phyloP scores from a whole-genome alignment of 2,888 invertebrate species.

The Xylophagus ater region DNA sequence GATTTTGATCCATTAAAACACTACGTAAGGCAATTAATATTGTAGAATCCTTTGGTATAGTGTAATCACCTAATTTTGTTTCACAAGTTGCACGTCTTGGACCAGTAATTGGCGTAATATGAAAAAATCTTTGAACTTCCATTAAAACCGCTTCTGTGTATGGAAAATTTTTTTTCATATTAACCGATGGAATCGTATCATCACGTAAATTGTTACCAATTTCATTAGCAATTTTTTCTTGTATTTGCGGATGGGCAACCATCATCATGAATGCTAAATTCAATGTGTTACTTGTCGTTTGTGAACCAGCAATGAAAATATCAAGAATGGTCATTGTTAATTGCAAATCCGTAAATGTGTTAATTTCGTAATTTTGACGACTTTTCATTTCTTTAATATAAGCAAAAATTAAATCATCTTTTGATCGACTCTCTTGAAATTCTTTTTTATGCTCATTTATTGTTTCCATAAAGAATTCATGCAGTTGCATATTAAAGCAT shows the following conservation, averaged over 20 bases:
- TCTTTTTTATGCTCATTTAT: conserved; percentile 46
- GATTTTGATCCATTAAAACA: conserved; percentile 44
- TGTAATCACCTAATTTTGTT: conserved; percentile 45
- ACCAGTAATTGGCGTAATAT: conserved; percentile 45
- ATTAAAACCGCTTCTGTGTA: conserved; percentile 46
- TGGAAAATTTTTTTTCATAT: conserved; percentile 39
- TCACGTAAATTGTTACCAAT: conserved; percentile 37
- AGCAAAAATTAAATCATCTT: conserved; percentile 50
- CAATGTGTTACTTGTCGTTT: conserved; percentile 51
- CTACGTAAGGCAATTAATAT: conserved; percentile 44
- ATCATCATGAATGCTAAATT: conserved; percentile 51
- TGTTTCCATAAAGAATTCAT: conserved; percentile 43
- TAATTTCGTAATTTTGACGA: conserved; percentile 9
- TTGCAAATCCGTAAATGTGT: conserved; percentile 47
- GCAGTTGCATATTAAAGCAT: conserved; percentile 45
- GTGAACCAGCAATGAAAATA: conserved; percentile 54
- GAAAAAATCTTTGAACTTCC: conserved; percentile 46
- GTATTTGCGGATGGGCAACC: conserved; percentile 47
- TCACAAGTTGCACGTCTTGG: conserved; percentile 45
- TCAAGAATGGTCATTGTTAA: conserved; percentile 53
- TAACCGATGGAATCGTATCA: conserved; percentile 25
- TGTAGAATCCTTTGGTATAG: conserved; percentile 44
- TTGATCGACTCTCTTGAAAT: conserved; percentile 38
- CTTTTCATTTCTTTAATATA: conserved; percentile 50
- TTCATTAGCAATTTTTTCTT: conserved; percentile 45